Base-by-base conservation (phyloP, 2,888 invertebrate species). In the Drosophila glabriapex region DNA sequence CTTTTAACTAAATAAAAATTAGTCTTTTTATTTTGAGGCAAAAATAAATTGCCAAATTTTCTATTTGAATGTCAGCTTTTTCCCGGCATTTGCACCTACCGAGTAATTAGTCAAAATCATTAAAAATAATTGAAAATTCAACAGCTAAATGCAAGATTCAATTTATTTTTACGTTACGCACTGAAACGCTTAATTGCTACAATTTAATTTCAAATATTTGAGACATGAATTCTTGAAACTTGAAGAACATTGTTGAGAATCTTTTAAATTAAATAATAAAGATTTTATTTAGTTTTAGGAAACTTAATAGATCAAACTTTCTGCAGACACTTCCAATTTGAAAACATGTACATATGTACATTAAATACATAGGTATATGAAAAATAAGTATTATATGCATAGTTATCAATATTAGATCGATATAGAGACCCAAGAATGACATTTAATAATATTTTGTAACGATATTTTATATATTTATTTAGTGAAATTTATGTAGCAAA, bases 111-210 rank as follows among this genome's bases (percentile, higher is more conserved):
- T 80, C 69, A 65, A 52, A 72, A 76, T 72, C 67, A 58, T 28
- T 33, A n/a, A 49, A 54, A 53, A 56, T 63, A 29, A 69, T 16
- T 16, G 7, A 31, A 62, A 68, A 61, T 59, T 22, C 56, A 61
- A 59, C 43, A 61, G n/a, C 62, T 29, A 60, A 58, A 43, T 59
- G 29, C 60, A 63, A 59, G 64, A 64, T 46, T 62, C 58, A 67
- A 80, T 80, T 77, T 56, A 62, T 83, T 66, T 81, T 65, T 50
- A 19, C 31, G 39, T 43, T 59, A 68, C 46, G 54, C 33, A 55
- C 43, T 66, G 73, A 78, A 73, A 76, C 29, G 46, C 53, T 46
- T 39, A 25, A 35, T 16, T 29, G 29, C n/a, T 4, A 25, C 4
- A 39, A 52, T 62, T 62, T 10, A 14, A 29, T 41, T 22, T 41